Evolutionary conservation across 2,113 vertebrate genomes (phyloP).

Genomic region (Eulacestoma nigropectus): DNA sequence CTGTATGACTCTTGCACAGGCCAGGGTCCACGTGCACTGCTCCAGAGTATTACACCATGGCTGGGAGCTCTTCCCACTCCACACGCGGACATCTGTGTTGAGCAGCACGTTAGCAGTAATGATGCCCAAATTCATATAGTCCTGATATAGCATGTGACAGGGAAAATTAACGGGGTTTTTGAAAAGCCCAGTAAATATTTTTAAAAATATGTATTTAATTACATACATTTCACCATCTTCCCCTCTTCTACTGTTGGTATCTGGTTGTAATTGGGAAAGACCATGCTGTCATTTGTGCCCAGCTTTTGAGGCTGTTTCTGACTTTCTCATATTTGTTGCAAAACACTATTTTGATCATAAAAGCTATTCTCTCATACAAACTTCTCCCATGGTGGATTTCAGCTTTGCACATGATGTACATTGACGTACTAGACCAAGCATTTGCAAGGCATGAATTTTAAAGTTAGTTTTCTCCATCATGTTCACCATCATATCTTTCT

Average conservation of each 20-base stretch:
- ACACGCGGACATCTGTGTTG: background rate
- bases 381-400: constrained; percentile 45
- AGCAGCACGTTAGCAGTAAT: background rate
- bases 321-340: background rate
- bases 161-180: background rate
- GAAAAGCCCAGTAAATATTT: background rate
- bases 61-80: background rate
- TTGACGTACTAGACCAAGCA: constrained; percentile 58
- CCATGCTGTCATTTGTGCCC: background rate
- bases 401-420: constrained; percentile 40
- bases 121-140: background rate
- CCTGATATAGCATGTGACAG: background rate
- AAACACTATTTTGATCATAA: background rate
- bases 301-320: background rate
- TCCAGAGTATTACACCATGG: background rate
- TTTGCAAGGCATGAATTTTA: constrained; percentile 61
- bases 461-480: constrained; percentile 69
- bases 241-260: background rate
- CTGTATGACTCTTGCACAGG: background rate
- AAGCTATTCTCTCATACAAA: background rate
- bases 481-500: constrained; percentile 66
- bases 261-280: background rate
- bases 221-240: background rate
- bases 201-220: background rate
- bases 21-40: background rate